Base-by-base conservation (phyloP, 2,888 invertebrate genomes). In the Andrena haemorrhoa region DNA sequence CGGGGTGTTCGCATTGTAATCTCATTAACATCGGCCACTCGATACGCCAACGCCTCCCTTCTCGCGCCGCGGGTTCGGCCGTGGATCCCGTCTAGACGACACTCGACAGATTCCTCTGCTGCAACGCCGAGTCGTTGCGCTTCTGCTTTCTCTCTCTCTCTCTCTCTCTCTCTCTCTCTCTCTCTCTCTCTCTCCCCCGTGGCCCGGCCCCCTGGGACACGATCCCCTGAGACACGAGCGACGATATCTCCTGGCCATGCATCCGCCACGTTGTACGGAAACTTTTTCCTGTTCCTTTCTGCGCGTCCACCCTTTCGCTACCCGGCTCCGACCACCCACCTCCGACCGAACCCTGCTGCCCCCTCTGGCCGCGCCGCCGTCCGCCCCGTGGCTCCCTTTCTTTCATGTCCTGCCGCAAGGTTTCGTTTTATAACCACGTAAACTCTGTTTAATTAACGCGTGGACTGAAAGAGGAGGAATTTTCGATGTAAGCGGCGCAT, bases 391-490 rank as follows among this genome's bases (percentile, higher is more conserved):
- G 41, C 64, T 71, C 75, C 73, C 69, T 64, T 80, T 78, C 69
- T 80, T 87, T 85, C 77, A 81, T 77, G 79, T 75, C 72, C 78
- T 73, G 71, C 79, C 84, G 82, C 74, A 73, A 82, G 79, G 82
- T 69, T 77, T 75, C 79, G 75, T 81, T 83, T 77, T 70, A 71
- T 84, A 85, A 79, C 82, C 75, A 61, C 72, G 81, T 79, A 88
- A 86, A 88, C 81, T 77, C 81, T 76, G 83, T 86, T 86, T 89
- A 89, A 88, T 88, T 87, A 89, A 87, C 85, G 86, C 83, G 75
- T 65, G 72, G 88, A 79, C 81, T 79, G 88, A 89, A 87, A 86
- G 88, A 86, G 84, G 80, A 88, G 79, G 81, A 86, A 88, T 87
- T 86, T 82, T 85, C 86, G 83, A 87, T 87, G 83, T 83, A 80